A percentile compares a stretch with the other conserved stretches of the same genome.
These are phyloP conservation scores for Intellagama lesueurii DNA, from an alignment of 2,797 vertebrate species.

Conservation along the genomic window DNA sequence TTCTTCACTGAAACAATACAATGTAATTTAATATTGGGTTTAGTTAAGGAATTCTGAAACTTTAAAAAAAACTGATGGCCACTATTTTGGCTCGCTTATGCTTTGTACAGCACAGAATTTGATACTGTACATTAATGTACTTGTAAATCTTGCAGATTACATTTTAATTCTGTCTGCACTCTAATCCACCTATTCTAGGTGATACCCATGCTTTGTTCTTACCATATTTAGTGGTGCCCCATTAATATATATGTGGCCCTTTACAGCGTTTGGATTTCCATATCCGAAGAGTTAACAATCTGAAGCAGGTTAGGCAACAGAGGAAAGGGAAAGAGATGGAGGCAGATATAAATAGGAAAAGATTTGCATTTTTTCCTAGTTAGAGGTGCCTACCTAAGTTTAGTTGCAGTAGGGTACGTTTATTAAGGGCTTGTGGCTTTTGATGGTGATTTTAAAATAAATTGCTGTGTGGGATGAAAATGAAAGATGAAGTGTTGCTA, in stretches of 20 bases:
- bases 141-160: not conserved
- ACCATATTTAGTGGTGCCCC: not conserved
- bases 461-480: not conserved
- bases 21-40: not conserved
- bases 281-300: not conserved
- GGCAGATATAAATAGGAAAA: not conserved
- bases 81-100: not conserved
- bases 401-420: not conserved
- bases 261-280: no score
- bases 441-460: not conserved
- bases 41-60: not conserved
- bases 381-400: not conserved
- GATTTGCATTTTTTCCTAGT: not conserved
- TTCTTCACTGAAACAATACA: not conserved
- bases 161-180: not conserved
- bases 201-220: not conserved
- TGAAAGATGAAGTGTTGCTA: slow-evolving; percentile 1
- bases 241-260: not conserved
- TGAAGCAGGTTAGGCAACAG: not conserved
- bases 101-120: not conserved
- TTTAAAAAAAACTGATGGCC: not conserved
- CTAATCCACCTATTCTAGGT: not conserved
- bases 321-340: not conserved
- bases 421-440: not conserved
- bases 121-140: no score